These are phyloP conservation scores for Atrina japonica DNA, from an alignment of 2,888 invertebrate species.

Conservation along the genomic window DNA sequence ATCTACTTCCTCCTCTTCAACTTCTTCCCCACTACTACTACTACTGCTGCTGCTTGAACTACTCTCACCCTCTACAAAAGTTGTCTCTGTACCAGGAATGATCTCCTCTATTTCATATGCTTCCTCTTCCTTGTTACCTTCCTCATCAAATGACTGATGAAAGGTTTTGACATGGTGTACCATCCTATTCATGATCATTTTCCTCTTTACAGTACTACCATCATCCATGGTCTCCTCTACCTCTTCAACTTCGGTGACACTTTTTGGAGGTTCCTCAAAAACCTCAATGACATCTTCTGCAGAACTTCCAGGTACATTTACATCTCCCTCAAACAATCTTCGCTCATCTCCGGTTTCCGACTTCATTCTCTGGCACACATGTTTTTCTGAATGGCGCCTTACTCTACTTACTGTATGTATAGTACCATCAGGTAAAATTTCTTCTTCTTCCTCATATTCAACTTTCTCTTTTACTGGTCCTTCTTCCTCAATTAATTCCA, in stretches of 20 bases:
- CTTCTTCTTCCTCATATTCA: conserved; percentile 66
- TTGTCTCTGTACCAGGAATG: conserved; percentile 72
- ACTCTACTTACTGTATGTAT: conserved; percentile 64
- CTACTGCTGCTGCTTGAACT: conserved; percentile 45
- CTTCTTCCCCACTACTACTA: conserved; percentile 57
- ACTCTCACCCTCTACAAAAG: conserved; percentile 62
- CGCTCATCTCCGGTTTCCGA: conserved; percentile 66
- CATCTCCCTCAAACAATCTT: conserved; percentile 59
- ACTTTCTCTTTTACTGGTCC: conserved; percentile 61
- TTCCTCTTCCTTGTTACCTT: conserved; percentile 54
- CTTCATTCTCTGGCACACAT: conserved; percentile 56
- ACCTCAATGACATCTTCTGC: conserved; percentile 49
- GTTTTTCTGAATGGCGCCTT: conserved; percentile 62
- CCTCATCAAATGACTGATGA: conserved; percentile 68
- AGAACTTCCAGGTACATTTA: conserved; percentile 54
- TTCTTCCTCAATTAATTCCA: conserved; percentile 61
- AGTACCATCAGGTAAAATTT: conserved; percentile 73
- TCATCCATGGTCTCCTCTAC: conserved; percentile 70
- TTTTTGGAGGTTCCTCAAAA: conserved; percentile 39
- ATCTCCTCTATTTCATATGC: conserved; percentile 72
- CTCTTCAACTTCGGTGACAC: conserved; percentile 63
- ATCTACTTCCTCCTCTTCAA: conserved; percentile 36
- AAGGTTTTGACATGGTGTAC: conserved; percentile 69
- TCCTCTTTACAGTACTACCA: conserved; percentile 70
- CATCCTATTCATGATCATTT: conserved; percentile 72